These are phyloP conservation scores for Triops longicaudatus DNA, from an alignment of 1,140 invertebrate species.

Conservation along the genomic window DNA sequence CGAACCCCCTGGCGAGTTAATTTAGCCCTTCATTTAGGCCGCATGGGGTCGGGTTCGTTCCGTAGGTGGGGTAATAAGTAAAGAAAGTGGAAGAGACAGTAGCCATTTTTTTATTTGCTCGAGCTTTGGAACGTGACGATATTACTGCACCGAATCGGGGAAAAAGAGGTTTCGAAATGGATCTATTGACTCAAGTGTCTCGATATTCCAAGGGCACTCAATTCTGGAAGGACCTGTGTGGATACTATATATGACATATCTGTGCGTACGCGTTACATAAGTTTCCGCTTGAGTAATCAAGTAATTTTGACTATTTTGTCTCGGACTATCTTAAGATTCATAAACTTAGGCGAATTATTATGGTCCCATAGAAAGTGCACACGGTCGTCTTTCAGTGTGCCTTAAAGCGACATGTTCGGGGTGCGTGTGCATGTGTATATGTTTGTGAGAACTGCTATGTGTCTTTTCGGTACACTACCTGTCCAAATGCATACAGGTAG, in stretches of 20 bases:
- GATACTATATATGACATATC: no score
- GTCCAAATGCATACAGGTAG: neutral
- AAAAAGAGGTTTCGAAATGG: neutral
- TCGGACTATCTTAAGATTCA: no score
- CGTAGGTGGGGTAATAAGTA: neutral
- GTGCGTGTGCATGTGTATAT: neutral
- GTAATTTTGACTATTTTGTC: no score
- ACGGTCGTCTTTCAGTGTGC: neutral
- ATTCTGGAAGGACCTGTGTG: no score
- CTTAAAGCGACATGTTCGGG: neutral
- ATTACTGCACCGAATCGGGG: neutral
- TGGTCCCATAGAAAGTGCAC: no score
- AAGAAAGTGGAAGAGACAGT: neutral
- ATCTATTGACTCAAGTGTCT: neutral
- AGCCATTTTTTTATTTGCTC: neutral
- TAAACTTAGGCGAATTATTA: no score
- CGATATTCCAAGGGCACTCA: no score
- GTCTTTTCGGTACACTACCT: neutral
- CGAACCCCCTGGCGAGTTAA: slow-evolving; percentile 5
- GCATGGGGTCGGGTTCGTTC: neutral
- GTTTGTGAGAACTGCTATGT: no score
- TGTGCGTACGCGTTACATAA: no score
- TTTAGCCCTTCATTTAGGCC: neutral
- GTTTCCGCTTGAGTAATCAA: no score
- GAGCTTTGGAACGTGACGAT: neutral